A percentile compares a stretch with the other conserved stretches of the same genome.
Conservation (phyloP, 1,140 invertebrate species). For the Bursaphelenchus mucronatus region DNA sequence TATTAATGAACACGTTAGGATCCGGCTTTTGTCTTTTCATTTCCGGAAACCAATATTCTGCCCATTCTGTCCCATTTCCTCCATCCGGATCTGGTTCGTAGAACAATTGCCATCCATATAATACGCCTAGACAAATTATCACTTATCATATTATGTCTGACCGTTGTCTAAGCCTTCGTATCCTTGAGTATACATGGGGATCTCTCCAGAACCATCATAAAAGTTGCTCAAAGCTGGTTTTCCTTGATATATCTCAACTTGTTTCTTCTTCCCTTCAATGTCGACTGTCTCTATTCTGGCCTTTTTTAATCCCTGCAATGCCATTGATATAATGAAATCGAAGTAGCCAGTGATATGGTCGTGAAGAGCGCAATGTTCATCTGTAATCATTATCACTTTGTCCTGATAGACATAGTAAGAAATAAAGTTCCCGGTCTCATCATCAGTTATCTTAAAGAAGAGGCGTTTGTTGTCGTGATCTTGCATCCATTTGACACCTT, state of each 20-base stretch:
- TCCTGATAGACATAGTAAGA: conserved; percentile 10
- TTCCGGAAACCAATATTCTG: conserved; percentile 17
- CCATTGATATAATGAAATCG: conserved; percentile 13
- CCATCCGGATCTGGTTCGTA: conserved; percentile 1
- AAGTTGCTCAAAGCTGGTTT: background rate
- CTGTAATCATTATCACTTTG: background rate
- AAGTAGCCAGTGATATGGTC: conserved; percentile 1
- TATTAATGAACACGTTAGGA: conserved; percentile 2
- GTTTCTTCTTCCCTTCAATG: conserved; percentile 6
- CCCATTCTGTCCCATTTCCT: conserved; percentile 8
- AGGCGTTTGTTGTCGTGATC: conserved; percentile 6
- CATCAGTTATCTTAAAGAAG: conserved; percentile 7
- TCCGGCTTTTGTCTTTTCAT: conserved; percentile 11
- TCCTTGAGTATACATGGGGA: background rate
- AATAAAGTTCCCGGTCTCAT: background rate
- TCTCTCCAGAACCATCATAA: background rate
- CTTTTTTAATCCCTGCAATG: conserved; percentile 2
- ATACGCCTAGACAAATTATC: background rate
- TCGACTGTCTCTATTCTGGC: conserved; percentile 5
- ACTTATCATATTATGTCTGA: background rate
- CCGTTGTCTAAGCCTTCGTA: conserved; percentile 10
- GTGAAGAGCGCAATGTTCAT: background rate
- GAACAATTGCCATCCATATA: conserved; percentile 2
- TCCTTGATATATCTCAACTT: conserved; percentile 16
- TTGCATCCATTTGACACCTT: conserved; percentile 7